phyloP scores from a whole-genome alignment of 2,888 invertebrate species.

The Leptopilina myrica region DNA sequence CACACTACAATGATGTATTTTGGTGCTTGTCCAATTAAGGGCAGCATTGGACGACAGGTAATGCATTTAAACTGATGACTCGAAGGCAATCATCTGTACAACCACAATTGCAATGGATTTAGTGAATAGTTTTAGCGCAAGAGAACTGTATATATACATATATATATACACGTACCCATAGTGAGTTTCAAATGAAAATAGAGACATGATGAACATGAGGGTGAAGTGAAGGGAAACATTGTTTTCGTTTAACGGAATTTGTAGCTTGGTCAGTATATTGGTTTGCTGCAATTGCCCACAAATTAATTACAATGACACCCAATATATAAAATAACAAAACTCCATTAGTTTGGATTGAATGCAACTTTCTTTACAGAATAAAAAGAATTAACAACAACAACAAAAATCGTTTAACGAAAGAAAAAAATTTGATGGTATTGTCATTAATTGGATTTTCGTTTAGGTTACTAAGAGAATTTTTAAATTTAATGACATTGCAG shows the following conservation, averaged over 20 bases:
- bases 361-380: background rate
- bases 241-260: slow-evolving; percentile 28
- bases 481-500: too few species aligned
- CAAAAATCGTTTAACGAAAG: too few species aligned
- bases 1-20: slow-evolving; percentile 26
- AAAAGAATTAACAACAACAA: too few species aligned
- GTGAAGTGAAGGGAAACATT: slow-evolving; percentile 2
- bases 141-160: background rate
- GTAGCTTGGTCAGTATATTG: background rate
- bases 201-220: background rate
- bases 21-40: slow-evolving; percentile 25
- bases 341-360: background rate
- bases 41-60: slow-evolving; percentile 17
- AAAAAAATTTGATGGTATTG: too few species aligned
- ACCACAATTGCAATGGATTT: slow-evolving; percentile 30
- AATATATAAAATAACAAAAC: slow-evolving; percentile 26
- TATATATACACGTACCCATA: too few species aligned
- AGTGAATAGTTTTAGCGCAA: slow-evolving; percentile 24
- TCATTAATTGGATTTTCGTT: too few species aligned
- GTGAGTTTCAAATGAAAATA: slow-evolving; percentile 6
- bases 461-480: too few species aligned
- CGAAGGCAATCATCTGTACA: slow-evolving; percentile 22
- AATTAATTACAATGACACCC: slow-evolving; percentile 23
- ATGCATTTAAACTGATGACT: slow-evolving; percentile 35
- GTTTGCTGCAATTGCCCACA: slow-evolving; percentile 7